phyloP scores from a whole-genome alignment of 2,888 invertebrate species.

The Nipponacmea schrenckii region DNA sequence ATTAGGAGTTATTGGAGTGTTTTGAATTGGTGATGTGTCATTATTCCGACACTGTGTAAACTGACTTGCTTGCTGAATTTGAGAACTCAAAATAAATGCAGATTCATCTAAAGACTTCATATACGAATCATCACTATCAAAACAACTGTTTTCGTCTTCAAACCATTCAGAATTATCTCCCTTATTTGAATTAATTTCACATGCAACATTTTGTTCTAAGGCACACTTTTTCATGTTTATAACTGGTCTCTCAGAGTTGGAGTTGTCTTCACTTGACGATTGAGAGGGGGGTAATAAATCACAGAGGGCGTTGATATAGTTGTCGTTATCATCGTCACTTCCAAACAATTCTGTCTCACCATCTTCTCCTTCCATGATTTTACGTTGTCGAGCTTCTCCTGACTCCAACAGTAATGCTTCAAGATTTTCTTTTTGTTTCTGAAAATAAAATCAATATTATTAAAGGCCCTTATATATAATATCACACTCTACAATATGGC shows the following conservation, averaged over 20 bases:
- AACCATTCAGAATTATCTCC: not conserved
- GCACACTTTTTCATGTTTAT: not conserved
- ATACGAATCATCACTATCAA: constrained; percentile 2
- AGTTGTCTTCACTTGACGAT: not conserved
- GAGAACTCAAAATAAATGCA: not conserved
- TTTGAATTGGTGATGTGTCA: not conserved
- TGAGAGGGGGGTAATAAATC: not conserved
- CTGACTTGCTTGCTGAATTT: not conserved
- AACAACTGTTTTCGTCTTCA: not conserved
- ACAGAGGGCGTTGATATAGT: not conserved
- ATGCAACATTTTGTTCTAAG: no score
- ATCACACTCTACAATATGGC: no score
- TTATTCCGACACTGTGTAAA: not conserved
- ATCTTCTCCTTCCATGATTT: no score
- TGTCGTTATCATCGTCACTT: not conserved
- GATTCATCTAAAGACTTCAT: not conserved
- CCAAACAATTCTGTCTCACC: no score
- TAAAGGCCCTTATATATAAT: no score
- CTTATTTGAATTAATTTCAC: not conserved
- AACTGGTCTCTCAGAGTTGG: not conserved
- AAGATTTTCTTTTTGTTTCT: no score
- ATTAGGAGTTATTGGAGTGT: not conserved
- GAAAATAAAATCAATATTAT: no score
- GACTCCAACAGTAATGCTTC: no score
- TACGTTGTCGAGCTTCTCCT: no score